A percentile compares a stretch with the other conserved stretches of the same genome.
Conservation (phyloP, 2,113 vertebrate species). For the Eidolon helvum region DNA sequence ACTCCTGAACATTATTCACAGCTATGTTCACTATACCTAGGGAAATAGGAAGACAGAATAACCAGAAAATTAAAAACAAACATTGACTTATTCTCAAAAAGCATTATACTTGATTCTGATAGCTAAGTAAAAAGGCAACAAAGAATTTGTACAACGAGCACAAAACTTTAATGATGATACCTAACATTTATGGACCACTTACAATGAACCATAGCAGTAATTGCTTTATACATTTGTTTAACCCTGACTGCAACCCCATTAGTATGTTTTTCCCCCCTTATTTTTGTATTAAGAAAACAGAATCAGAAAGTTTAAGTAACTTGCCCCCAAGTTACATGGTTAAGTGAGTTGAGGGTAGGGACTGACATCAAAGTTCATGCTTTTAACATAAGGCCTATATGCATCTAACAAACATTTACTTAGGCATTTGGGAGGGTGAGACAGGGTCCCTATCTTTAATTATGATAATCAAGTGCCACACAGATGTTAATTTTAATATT, state of each 20-base stretch:
- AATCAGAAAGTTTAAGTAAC: constrained; percentile 41
- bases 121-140: constrained; percentile 34
- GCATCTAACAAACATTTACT: not conserved
- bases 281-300: constrained; percentile 30
- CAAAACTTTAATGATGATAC: constrained; percentile 14
- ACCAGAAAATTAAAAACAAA: constrained; percentile 26
- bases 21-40: constrained; percentile 90
- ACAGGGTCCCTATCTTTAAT: not conserved
- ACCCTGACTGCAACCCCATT: not conserved
- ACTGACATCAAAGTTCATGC: not conserved
- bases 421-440: not conserved
- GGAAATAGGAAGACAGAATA: constrained; percentile 33
- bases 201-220: constrained; percentile 6
- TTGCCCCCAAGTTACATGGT: not conserved
- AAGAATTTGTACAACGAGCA: not conserved
- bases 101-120: constrained; percentile 24
- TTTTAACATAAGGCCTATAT: constrained; percentile 16
- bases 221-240: constrained; percentile 7
- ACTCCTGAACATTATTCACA: constrained; percentile 94
- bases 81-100: constrained; percentile 27
- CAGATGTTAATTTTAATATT: not conserved
- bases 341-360: not conserved
- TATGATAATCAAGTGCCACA: not conserved
- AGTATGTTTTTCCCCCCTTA: not conserved
- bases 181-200: constrained; percentile 15